Conservation (phyloP, 2,113 vertebrate genomes). For the Oxyruncus cristatus region DNA sequence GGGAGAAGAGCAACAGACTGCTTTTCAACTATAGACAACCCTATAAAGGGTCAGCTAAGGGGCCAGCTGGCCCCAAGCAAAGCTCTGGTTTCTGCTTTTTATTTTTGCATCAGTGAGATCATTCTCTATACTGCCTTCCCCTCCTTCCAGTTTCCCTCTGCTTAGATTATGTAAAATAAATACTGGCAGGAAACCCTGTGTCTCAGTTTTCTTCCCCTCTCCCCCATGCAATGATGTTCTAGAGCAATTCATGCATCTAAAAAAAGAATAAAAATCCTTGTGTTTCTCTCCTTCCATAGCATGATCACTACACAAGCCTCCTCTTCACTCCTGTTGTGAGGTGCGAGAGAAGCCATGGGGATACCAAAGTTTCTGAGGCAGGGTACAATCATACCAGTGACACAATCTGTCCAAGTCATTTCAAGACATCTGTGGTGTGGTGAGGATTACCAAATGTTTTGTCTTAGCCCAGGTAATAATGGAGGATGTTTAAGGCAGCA, state of each 20-base stretch:
- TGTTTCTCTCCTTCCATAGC: not conserved
- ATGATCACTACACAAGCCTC: fast-evolving
- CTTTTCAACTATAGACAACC: not conserved
- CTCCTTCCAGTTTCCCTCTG: not conserved
- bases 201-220: not conserved
- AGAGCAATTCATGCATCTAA: not conserved
- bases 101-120: not conserved
- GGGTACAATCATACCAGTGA: not conserved
- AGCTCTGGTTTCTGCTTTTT: not conserved
- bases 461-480: not conserved
- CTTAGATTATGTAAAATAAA: not conserved
- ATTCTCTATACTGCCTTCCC: not conserved
- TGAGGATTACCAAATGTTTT: not conserved
- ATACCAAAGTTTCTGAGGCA: not conserved
- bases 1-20: not conserved
- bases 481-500: not conserved
- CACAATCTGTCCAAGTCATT: not conserved
- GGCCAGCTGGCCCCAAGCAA: slow-evolving; percentile 4
- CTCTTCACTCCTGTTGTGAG: fast-evolving
- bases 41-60: not conserved
- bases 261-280: not conserved
- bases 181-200: not conserved
- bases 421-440: not conserved
- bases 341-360: not conserved
- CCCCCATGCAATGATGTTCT: not conserved